These are phyloP conservation scores for Melanitta fusca DNA, from an alignment of 2,797 vertebrate genomes.

Conservation along the genomic window DNA sequence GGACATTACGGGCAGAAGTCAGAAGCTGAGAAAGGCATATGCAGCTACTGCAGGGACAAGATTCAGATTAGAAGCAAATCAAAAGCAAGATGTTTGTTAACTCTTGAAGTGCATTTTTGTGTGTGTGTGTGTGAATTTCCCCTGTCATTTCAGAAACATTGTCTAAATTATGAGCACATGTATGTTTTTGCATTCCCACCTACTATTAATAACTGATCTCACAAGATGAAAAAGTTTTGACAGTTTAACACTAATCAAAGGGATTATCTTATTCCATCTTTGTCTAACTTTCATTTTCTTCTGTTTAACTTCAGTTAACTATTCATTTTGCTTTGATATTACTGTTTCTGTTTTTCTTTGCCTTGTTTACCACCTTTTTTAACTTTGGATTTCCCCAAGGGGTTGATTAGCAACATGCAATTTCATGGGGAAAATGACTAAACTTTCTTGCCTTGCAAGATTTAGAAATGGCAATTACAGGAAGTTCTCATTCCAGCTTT, in stretches of 20 bases:
- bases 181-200: background rate
- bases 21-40: background rate
- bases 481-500: background rate
- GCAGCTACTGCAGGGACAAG: background rate
- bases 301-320: background rate
- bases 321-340: background rate
- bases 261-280: background rate
- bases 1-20: background rate
- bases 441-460: background rate
- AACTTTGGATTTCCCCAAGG: background rate
- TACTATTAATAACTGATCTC: background rate
- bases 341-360: background rate
- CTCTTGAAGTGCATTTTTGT: background rate
- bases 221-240: background rate
- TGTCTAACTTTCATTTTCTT: background rate
- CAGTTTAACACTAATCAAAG: background rate
- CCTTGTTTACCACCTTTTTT: background rate
- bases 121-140: background rate
- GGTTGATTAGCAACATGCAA: background rate
- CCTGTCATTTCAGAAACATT: background rate
- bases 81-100: background rate
- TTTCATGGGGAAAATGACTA: background rate
- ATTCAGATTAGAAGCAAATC: background rate
- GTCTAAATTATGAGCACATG: background rate
- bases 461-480: background rate